phyloP scores from a whole-genome alignment of 2,797 vertebrate genomes.

The Propithecus deckenii region DNA sequence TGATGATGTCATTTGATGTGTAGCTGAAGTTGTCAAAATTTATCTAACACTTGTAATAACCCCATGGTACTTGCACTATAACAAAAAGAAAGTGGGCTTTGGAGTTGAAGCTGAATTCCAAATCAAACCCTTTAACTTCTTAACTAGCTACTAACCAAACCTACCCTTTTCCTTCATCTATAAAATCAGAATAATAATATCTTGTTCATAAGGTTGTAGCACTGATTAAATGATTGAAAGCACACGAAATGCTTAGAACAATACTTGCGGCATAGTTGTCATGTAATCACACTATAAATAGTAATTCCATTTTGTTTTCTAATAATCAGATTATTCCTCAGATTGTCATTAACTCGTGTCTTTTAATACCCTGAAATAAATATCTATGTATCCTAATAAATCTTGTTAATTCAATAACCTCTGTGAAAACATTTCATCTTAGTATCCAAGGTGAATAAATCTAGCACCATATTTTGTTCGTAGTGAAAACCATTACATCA shows the following conservation, averaged over 20 bases:
- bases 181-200: background rate
- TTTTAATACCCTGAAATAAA: background rate
- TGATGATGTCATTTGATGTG: background rate
- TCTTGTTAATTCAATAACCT: background rate
- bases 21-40: constrained; percentile 16
- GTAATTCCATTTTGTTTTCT: background rate
- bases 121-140: background rate
- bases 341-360: background rate
- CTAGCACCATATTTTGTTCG: background rate
- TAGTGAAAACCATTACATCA: background rate
- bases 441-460: background rate
- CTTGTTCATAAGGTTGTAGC: background rate
- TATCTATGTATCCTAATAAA: background rate
- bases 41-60: background rate
- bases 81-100: background rate
- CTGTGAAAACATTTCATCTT: background rate
- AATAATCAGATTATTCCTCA: background rate
- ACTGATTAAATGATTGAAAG: background rate
- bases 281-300: background rate
- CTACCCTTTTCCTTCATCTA: background rate
- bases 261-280: background rate
- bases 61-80: background rate
- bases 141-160: background rate
- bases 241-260: background rate
- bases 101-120: background rate